Evolutionary conservation across 2,797 vertebrate genomes (phyloP).

Genomic region (Mormyrus proboscirostris): DNA sequence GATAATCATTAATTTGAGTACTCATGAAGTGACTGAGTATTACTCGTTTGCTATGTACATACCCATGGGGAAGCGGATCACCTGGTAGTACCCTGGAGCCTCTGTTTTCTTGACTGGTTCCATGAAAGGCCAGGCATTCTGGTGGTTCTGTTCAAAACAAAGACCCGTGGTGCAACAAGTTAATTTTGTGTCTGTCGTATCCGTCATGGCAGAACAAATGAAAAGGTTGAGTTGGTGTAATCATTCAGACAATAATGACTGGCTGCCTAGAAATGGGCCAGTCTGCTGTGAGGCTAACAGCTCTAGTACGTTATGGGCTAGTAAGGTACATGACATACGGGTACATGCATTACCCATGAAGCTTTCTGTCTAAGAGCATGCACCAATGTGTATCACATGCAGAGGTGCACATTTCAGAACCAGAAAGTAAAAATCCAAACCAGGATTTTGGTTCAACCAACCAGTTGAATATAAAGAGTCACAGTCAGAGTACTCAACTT

Average conservation of each 20-base stretch:
- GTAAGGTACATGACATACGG: not conserved
- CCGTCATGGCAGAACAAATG: not conserved
- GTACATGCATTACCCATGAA: not conserved
- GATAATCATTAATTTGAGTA: not conserved
- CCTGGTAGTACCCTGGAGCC: conserved; percentile 98
- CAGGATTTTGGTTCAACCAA: no score
- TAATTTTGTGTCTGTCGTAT: not conserved
- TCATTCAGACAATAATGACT: not conserved
- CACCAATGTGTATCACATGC: not conserved
- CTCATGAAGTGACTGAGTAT: not conserved
- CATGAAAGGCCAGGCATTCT: conserved; percentile 99
- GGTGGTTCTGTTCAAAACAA: conserved; percentile 77
- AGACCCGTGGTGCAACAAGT: not conserved
- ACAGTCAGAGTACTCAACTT: no score
- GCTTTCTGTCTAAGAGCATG: not conserved
- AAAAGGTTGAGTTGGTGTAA: not conserved
- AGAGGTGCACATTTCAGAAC: no score
- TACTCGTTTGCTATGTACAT: conserved; percentile 43
- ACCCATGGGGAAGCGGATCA: conserved; percentile 99
- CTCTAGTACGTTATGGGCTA: not conserved
- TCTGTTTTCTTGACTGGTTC: conserved; percentile 99
- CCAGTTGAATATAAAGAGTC: no score
- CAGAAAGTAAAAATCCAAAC: no score
- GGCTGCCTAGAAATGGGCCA: not conserved
- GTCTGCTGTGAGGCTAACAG: not conserved